Evolutionary conservation across 2,797 vertebrate species (phyloP), one percentile per base, ranked within the genome.

Genomic region (Zalophus californianus): DNA sequence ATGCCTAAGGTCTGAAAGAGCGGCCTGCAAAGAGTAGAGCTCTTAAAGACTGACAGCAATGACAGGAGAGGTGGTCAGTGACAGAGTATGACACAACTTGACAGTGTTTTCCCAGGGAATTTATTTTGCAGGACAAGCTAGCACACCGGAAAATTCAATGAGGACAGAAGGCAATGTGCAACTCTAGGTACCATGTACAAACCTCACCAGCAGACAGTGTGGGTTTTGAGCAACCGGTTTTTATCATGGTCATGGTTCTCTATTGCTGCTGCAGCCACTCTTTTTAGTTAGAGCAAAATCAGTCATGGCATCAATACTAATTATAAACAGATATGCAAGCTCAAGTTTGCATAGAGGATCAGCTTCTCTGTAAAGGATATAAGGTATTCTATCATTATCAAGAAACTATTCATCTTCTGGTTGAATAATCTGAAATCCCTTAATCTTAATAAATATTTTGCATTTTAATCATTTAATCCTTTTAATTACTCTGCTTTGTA

Each of bases 401-500:
- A 93, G 13, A 78, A 3, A 62, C 48, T 77, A 20, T 84, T 95
- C 10, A 75, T 88, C 73, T 94, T 94, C 64, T 92, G n/a, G 20
- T 79, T 96, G 60, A 78, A 90, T 88, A 79, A 96, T 54, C 35
- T 79, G 4, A 91, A 85, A 79, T 94, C 13, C 11, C 21, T 78
- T 83, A 50, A 41, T 73, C 3, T 94, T 66, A 79, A 82, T 58
- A 70, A 1, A 52, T 75, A 78, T 58, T 80, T 96, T 87, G 2
- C 7, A 80, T 21, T 90, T 92, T 72, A 75, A 93, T 84, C 11
- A 79, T n/a, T 88, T 78, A 82, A 85, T 95, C 18, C 13, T 80
- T 93, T 94, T 78, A 93, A 96, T 88, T 64, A 38, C 18, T 93
- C 25, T 86, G 7, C 41, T 96, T 96, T 92, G 21, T 86, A 84